phyloP scores from a whole-genome alignment of 53 echinoderm and acorn worm genomes.

The Antedon mediterranea region DNA sequence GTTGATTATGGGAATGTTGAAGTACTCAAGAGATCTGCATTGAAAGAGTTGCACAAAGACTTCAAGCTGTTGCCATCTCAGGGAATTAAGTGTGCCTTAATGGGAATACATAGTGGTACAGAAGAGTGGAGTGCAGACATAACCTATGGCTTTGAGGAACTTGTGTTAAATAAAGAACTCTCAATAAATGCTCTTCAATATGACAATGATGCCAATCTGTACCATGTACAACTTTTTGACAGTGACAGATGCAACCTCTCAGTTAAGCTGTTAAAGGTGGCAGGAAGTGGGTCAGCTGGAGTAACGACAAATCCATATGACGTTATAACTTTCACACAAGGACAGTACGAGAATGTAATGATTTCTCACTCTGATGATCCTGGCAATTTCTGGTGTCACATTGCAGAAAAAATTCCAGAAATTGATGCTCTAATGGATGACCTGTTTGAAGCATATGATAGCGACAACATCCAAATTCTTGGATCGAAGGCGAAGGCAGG shows the following conservation, averaged over 20 bases:
- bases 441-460: neutral
- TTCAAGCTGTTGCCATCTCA: neutral
- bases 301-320: neutral
- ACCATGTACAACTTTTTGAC: neutral
- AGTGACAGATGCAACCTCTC: neutral
- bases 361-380: neutral
- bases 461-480: neutral
- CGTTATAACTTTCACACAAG: neutral
- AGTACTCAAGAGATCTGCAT: neutral
- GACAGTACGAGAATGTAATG: neutral
- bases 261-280: neutral
- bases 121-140: neutral
- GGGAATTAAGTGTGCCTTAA: neutral
- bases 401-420: neutral
- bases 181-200: neutral
- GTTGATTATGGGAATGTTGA: constrained; percentile 92
- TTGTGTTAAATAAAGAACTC: neutral
- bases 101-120: neutral
- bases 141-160: neutral
- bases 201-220: neutral
- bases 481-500: constrained; percentile 4
- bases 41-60: neutral
- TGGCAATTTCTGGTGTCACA: neutral
- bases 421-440: neutral
- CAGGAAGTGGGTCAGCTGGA: neutral